phyloP scores from a whole-genome alignment of 1,140 invertebrate genomes.

The Cryptotermes secundus region DNA sequence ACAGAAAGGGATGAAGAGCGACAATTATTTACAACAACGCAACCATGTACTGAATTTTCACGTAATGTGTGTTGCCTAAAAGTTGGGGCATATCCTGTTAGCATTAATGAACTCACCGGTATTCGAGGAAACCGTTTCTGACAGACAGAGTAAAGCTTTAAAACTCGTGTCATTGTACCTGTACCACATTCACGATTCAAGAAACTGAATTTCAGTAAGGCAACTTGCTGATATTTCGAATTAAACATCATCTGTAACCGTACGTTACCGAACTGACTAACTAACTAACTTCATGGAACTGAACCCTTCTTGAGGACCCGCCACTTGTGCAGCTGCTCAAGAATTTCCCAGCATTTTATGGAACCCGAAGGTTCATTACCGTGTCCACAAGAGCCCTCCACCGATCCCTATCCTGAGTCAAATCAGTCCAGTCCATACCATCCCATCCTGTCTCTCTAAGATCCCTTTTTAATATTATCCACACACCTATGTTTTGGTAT shows the following conservation, averaged over 20 bases:
- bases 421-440: no score
- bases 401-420: no score
- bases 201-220: neutral
- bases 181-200: neutral
- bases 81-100: neutral
- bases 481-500: no score
- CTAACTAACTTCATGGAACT: no score
- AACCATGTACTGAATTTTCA: neutral
- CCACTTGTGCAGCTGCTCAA: no score
- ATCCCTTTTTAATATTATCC: no score
- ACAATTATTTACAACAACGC: neutral
- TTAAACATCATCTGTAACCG: neutral
- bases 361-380: no score
- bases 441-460: no score
- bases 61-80: neutral
- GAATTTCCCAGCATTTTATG: no score
- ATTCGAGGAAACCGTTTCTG: neutral
- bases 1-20: neutral
- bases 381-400: no score
- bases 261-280: neutral
- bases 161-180: neutral
- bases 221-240: neutral
- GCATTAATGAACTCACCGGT: neutral
- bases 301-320: no score
- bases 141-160: neutral